These are phyloP conservation scores for Caerostris darwini DNA, from an alignment of 1,140 invertebrate genomes.

Conservation along the genomic window DNA sequence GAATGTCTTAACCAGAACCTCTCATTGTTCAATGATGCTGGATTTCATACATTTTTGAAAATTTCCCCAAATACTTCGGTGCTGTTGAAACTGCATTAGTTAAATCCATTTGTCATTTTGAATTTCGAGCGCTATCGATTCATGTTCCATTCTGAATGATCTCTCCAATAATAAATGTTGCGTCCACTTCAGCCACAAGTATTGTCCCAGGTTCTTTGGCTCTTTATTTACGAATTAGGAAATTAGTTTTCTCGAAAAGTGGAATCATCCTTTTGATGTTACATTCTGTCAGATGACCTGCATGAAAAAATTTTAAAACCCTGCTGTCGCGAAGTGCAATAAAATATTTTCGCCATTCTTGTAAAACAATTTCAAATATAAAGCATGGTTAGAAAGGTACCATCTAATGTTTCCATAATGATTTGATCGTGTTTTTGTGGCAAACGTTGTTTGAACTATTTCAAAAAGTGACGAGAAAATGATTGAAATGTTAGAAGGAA, in stretches of 20 bases:
- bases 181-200: too few relatives aligned
- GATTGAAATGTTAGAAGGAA: too few relatives aligned
- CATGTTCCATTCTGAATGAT: background rate
- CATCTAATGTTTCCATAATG: background rate
- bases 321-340: too few relatives aligned
- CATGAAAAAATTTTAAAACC: too few relatives aligned
- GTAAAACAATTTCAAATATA: background rate
- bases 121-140: background rate
- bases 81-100: background rate
- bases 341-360: too few relatives aligned
- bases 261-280: too few relatives aligned
- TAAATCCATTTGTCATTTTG: background rate
- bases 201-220: too few relatives aligned
- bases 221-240: too few relatives aligned
- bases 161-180: too few relatives aligned
- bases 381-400: background rate
- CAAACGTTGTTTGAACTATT: background rate
- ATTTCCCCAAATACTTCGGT: background rate
- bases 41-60: background rate
- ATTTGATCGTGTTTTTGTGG: background rate
- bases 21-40: background rate
- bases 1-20: background rate
- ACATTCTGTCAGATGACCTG: too few relatives aligned
- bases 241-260: too few relatives aligned
- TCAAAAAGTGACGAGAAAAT: background rate